Conservation (phyloP, 2,113 vertebrate species). For the Myiagra hebetior region DNA sequence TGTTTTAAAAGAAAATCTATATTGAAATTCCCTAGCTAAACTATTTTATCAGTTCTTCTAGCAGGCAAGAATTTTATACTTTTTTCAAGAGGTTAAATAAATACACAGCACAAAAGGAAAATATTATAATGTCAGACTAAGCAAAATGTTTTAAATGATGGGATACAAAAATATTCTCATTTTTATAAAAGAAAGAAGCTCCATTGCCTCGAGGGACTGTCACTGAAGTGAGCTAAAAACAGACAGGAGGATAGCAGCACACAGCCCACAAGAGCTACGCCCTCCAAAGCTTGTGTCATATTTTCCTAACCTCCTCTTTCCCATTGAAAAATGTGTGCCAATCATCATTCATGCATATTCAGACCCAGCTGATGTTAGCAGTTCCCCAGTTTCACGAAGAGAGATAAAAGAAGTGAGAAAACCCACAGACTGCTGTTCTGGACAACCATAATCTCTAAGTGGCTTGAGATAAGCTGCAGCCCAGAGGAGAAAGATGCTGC, state of each 20-base stretch:
- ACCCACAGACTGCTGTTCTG: neutral
- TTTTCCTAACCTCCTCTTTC: neutral
- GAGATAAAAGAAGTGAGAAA: constrained; percentile 22
- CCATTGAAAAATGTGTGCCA: neutral
- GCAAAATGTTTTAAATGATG: fast-evolving
- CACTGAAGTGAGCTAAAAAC: neutral
- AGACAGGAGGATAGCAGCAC: neutral
- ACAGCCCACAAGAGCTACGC: neutral
- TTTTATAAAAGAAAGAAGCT: neutral
- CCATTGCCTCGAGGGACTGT: neutral
- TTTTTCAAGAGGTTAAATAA: neutral
- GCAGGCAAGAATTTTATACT: neutral
- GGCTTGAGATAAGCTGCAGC: neutral
- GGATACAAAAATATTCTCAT: neutral
- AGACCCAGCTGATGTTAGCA: constrained; percentile 5
- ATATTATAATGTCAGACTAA: neutral
- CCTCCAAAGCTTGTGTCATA: neutral
- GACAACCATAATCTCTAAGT: neutral
- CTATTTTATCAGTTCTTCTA: neutral
- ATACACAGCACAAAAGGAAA: neutral
- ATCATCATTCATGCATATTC: constrained; percentile 28
- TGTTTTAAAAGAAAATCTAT: neutral
- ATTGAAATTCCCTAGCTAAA: neutral
- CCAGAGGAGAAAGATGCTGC: neutral
- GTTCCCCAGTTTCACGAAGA: neutral